Conservation (phyloP, 2,797 vertebrate genomes). For the Pseudochirops cupreus region DNA sequence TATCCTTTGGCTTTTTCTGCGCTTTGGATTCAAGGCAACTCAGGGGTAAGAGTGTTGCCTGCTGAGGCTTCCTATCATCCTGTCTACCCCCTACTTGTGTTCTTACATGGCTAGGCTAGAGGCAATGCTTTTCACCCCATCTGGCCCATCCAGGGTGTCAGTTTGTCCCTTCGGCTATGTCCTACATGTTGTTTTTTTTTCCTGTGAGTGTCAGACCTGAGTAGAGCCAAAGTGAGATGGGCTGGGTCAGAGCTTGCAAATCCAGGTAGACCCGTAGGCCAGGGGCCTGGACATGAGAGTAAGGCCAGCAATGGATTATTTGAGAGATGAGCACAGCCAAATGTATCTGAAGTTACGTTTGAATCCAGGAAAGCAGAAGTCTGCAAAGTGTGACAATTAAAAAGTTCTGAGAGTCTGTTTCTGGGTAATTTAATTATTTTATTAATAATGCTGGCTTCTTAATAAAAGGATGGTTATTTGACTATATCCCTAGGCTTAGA, state of each 20-base stretch:
- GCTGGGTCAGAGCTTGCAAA: no score
- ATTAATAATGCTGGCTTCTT: background rate
- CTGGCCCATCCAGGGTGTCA: background rate
- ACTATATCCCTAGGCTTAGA: no score
- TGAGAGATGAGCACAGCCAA: background rate
- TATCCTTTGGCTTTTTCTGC: background rate
- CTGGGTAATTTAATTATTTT: background rate
- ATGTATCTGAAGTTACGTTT: background rate
- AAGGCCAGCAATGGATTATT: background rate
- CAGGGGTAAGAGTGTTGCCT: background rate
- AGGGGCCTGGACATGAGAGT: background rate
- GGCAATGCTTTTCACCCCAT: background rate
- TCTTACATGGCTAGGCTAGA: background rate
- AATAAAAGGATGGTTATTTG: background rate
- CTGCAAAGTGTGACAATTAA: background rate
- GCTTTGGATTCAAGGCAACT: background rate
- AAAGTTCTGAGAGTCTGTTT: background rate
- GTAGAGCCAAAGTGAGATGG: background rate
- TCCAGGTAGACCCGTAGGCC: background rate
- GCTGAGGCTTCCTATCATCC: background rate
- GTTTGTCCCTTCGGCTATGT: background rate
- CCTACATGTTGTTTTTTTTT: background rate
- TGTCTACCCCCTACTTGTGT: background rate
- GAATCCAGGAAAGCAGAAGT: background rate
- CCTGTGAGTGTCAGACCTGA: slow-evolving; percentile 6